Percentiles rank a stretch among this genome's conserved stretches.
phyloP scores from a whole-genome alignment of 1,140 invertebrate genomes.

The Drosophila nasuta region DNA sequence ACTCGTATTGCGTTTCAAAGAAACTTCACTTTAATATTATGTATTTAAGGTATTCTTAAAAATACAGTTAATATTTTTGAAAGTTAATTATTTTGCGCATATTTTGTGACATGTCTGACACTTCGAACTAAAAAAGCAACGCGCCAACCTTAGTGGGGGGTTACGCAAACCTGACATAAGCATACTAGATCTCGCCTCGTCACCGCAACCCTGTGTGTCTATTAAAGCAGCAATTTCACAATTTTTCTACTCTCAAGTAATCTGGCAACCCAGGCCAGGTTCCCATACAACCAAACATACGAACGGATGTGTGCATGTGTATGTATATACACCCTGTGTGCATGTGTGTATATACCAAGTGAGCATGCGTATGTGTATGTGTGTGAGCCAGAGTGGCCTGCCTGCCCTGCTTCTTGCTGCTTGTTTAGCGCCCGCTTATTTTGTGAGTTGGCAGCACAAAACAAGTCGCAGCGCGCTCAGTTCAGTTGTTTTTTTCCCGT shows the following conservation, averaged over 20 bases:
- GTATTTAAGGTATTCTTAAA: no score
- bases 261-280: slow-evolving; percentile 47
- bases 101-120: slow-evolving; percentile 17
- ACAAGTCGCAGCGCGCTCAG: slow-evolving; percentile 50
- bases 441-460: slow-evolving; percentile 60
- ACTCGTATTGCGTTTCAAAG: no score
- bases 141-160: slow-evolving; percentile 45
- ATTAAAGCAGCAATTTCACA: slow-evolving; percentile 44
- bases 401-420: slow-evolving; percentile 43
- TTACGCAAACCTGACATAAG: slow-evolving; percentile 45
- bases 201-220: slow-evolving; percentile 41
- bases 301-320: slow-evolving; percentile 45
- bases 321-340: slow-evolving; percentile 14
- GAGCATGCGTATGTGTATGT: slow-evolving; percentile 5
- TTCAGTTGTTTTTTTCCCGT: slow-evolving; percentile 58
- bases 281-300: slow-evolving; percentile 26
- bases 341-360: slow-evolving; percentile 29
- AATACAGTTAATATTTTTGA: neutral
- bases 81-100: neutral
- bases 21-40: no score
- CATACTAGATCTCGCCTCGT: slow-evolving; percentile 29
- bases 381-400: slow-evolving; percentile 48
- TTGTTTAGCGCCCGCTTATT: slow-evolving; percentile 52
- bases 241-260: slow-evolving; percentile 23
- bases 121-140: slow-evolving; percentile 36